These are phyloP conservation scores for Torymus texanus DNA, from an alignment of 2,888 invertebrate species.

Conservation along the genomic window DNA sequence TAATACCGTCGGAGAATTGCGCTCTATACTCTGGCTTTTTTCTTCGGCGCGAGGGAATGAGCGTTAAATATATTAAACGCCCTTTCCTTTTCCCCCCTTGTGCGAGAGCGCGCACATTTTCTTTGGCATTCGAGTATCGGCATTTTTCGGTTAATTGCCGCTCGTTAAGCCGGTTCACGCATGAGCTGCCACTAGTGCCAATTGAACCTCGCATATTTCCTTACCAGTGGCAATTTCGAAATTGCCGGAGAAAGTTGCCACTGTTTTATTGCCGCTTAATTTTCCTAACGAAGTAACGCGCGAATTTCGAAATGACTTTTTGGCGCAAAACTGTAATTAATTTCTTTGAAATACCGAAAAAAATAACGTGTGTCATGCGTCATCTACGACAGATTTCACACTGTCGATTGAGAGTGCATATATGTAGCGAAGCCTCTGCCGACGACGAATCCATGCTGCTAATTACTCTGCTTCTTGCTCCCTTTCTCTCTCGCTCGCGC, in stretches of 20 bases:
- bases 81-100: background rate
- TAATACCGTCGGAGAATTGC: background rate
- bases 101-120: background rate
- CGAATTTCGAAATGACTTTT: too few species aligned
- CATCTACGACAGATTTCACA: background rate
- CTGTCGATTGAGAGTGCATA: constrained; percentile 1
- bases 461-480: constrained; percentile 46
- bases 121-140: constrained; percentile 43
- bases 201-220: constrained; percentile 26
- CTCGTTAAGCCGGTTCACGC: constrained; percentile 36
- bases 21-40: constrained; percentile 22
- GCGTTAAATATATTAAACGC: constrained; percentile 24
- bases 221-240: constrained; percentile 5
- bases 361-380: background rate
- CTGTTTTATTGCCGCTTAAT: too few species aligned
- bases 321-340: too few species aligned
- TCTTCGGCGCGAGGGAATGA: background rate
- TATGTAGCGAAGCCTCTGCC: background rate
- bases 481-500: background rate
- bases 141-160: constrained; percentile 48
- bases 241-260: constrained; percentile 5
- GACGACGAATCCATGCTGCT: constrained; percentile 33
- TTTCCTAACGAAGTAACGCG: background rate
- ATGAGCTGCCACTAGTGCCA: background rate
- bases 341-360: too few species aligned